A percentile compares a stretch with the other conserved stretches of the same genome.
These are phyloP conservation scores for Scaptomyza cyrtandrae DNA, from an alignment of 2,888 invertebrate genomes.

Conservation along the genomic window DNA sequence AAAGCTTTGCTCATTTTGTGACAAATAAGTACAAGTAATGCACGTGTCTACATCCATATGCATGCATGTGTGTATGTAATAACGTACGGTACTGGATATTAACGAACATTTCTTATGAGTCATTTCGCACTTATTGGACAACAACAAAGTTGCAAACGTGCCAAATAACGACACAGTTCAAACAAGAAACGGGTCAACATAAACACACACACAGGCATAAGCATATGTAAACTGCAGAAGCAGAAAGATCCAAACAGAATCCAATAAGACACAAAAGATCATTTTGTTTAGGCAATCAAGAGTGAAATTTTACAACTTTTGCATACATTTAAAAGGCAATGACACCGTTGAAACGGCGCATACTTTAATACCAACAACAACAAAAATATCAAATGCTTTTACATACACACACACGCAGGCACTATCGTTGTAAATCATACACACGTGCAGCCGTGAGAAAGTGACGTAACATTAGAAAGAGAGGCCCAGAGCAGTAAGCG, in stretches of 20 bases:
- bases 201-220: slow-evolving; percentile 7
- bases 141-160: slow-evolving; percentile 47
- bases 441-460: slow-evolving; percentile 77
- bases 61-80: slow-evolving; percentile 14
- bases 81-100: slow-evolving; percentile 26
- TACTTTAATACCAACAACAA: slow-evolving; percentile 27
- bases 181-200: slow-evolving; percentile 62
- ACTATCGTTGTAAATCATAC: slow-evolving; percentile 43
- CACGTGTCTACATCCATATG: background rate
- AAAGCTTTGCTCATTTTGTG: slow-evolving; percentile 36
- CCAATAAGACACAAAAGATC: slow-evolving; percentile 29
- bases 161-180: slow-evolving; percentile 30
- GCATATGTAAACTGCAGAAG: slow-evolving; percentile 5
- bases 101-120: slow-evolving; percentile 57
- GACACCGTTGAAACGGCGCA: slow-evolving; percentile 46
- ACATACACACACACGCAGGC: slow-evolving; percentile 23
- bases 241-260: slow-evolving; percentile 4
- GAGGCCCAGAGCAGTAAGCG: slow-evolving; percentile 38
- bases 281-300: background rate
- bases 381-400: slow-evolving; percentile 21
- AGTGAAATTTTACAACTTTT: slow-evolving; percentile 13
- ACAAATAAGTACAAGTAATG: slow-evolving; percentile 19
- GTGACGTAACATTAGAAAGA: slow-evolving; percentile 79
- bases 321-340: slow-evolving; percentile 64
- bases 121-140: slow-evolving; percentile 44